Conservation (phyloP, 2,888 invertebrate species). For the Phlogophora meticulosa region DNA sequence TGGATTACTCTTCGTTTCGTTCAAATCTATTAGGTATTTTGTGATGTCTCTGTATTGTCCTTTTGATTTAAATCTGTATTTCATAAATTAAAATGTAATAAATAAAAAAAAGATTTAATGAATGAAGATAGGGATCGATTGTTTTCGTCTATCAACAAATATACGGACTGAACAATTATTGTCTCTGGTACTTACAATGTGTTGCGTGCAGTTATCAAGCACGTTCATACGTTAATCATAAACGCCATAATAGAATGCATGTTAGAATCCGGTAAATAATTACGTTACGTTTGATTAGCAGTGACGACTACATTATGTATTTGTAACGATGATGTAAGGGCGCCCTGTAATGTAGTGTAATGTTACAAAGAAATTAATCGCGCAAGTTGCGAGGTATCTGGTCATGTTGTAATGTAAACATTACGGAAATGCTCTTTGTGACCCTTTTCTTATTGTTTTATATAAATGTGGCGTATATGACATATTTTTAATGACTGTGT, state of each 20-base stretch:
- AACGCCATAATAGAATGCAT: slow-evolving; percentile 8
- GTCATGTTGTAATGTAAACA: slow-evolving; percentile 3
- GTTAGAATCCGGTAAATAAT: slow-evolving; percentile 27
- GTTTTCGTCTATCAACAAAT: background rate
- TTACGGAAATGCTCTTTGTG: background rate
- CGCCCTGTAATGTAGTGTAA: slow-evolving; percentile 16
- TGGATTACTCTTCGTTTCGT: no score
- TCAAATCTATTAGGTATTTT: no score
- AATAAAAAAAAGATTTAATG: no score
- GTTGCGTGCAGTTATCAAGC: background rate
- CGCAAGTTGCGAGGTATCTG: slow-evolving; percentile 7
- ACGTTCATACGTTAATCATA: slow-evolving; percentile 12
- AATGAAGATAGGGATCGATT: no score
- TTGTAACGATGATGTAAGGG: slow-evolving; percentile 43
- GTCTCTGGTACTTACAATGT: background rate
- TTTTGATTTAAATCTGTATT: no score
- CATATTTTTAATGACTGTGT: no score
- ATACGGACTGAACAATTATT: background rate
- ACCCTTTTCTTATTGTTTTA: background rate
- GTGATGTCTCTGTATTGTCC: no score
- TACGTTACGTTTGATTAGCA: slow-evolving; percentile 34
- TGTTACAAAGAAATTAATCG: slow-evolving; percentile 22
- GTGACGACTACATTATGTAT: slow-evolving; percentile 22
- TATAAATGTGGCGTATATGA: no score
- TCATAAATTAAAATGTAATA: no score